These are phyloP conservation scores for Maniola jurtina DNA, from an alignment of 1,140 invertebrate genomes.

Conservation along the genomic window DNA sequence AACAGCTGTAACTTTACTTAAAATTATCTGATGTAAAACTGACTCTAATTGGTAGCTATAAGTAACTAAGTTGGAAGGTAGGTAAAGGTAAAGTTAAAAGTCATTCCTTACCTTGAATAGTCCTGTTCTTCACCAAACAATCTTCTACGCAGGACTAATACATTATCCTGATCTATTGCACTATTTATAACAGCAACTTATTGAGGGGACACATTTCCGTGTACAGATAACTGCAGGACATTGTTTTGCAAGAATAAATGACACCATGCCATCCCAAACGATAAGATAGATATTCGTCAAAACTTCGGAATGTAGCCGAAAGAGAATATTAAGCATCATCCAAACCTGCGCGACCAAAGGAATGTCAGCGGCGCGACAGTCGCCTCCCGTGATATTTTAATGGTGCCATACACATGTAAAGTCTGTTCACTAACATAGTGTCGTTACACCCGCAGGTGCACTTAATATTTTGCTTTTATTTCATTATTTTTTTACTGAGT, in stretches of 20 bases:
- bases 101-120: conserved; percentile 39
- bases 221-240: conserved; percentile 42
- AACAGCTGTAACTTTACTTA: too few species aligned
- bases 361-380: too few species aligned
- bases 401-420: too few species aligned
- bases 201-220: conserved; percentile 23
- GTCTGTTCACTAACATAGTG: too few species aligned
- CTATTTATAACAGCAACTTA: conserved; percentile 45
- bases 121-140: conserved; percentile 31
- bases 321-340: not conserved
- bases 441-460: too few species aligned
- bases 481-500: too few species aligned
- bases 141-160: conserved; percentile 41
- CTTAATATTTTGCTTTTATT: too few species aligned
- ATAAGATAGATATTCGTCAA: conserved; percentile 60
- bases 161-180: conserved; percentile 22
- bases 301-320: conserved; percentile 44
- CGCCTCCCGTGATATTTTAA: too few species aligned
- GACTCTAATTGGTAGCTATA: too few species aligned
- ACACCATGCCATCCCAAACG: conserved; percentile 32
- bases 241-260: conserved; percentile 55
- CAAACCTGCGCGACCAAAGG: too few species aligned
- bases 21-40: too few species aligned
- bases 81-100: not conserved
- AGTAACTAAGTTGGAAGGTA: not conserved